These are phyloP conservation scores for Parapsyche elsis DNA, from an alignment of 1,140 invertebrate species.

Conservation along the genomic window DNA sequence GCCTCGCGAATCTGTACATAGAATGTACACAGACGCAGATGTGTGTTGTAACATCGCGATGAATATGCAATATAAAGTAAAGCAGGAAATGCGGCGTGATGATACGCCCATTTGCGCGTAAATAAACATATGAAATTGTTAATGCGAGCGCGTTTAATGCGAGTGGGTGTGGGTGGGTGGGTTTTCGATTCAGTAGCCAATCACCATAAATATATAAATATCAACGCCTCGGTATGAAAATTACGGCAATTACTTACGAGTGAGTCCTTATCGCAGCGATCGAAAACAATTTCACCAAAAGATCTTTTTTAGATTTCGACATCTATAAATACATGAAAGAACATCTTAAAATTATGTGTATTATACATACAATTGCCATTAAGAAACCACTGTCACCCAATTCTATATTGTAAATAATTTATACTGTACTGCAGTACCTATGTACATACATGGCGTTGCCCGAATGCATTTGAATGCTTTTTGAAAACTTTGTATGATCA, in stretches of 20 bases:
- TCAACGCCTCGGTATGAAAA: constrained; percentile 16
- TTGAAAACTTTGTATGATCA: too few relatives aligned
- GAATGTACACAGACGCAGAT: not conserved
- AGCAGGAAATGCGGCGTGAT: not conserved
- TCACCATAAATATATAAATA: constrained; percentile 32
- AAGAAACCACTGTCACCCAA: too few relatives aligned
- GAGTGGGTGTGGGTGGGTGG: not conserved
- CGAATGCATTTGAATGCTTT: too few relatives aligned
- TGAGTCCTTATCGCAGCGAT: too few relatives aligned
- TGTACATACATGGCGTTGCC: too few relatives aligned
- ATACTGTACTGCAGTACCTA: too few relatives aligned
- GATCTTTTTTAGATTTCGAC: too few relatives aligned
- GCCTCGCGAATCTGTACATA: not conserved
- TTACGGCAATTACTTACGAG: constrained; percentile 1
- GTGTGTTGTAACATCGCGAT: not conserved
- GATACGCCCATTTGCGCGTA: constrained; percentile 17
- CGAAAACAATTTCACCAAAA: too few relatives aligned
- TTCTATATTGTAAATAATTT: too few relatives aligned
- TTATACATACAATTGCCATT: too few relatives aligned
- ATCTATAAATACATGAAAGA: too few relatives aligned
- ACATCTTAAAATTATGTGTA: too few relatives aligned
- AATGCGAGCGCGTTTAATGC: not conserved
- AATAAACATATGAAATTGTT: constrained; percentile 26
- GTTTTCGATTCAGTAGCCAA: constrained; percentile 25
- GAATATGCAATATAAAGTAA: not conserved